Conservation (phyloP, 2,888 invertebrate species). For the Pandemis corylana region DNA sequence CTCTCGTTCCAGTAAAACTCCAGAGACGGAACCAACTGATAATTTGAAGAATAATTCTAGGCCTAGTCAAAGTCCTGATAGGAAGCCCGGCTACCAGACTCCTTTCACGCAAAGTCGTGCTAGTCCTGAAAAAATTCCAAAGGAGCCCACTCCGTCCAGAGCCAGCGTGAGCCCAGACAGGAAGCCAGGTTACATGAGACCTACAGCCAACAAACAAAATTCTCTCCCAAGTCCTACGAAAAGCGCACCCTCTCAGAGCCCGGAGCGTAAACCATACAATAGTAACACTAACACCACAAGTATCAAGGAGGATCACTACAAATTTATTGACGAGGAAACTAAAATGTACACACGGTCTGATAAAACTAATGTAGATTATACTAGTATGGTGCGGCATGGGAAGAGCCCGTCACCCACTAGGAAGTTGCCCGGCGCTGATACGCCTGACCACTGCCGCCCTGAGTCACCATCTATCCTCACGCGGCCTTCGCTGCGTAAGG, state of each 20-base stretch:
- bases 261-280: conserved; percentile 50
- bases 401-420: conserved; percentile 52
- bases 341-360: conserved; percentile 65
- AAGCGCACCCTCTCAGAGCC: conserved; percentile 48
- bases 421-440: conserved; percentile 52
- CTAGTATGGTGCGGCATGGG: conserved; percentile 35
- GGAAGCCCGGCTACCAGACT: conserved; percentile 47
- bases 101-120: conserved; percentile 22
- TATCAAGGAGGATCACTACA: conserved; percentile 67
- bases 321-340: conserved; percentile 75
- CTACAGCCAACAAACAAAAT: conserved; percentile 53
- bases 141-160: conserved; percentile 47
- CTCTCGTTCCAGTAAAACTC: conserved; percentile 16
- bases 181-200: conserved; percentile 66
- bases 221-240: conserved; percentile 48
- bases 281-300: conserved; percentile 50
- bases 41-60: conserved; percentile 48
- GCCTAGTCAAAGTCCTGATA: conserved; percentile 56
- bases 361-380: conserved; percentile 43
- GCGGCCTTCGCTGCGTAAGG: conserved; percentile 47
- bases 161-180: conserved; percentile 57
- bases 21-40: conserved; percentile 38
- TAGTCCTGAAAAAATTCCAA: conserved; percentile 19
- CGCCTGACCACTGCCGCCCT: conserved; percentile 33
- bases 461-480: conserved; percentile 44